These are phyloP conservation scores for Astreopora myriophthalma DNA, from an alignment of 64 coral and sea anemone species.

Conservation along the genomic window DNA sequence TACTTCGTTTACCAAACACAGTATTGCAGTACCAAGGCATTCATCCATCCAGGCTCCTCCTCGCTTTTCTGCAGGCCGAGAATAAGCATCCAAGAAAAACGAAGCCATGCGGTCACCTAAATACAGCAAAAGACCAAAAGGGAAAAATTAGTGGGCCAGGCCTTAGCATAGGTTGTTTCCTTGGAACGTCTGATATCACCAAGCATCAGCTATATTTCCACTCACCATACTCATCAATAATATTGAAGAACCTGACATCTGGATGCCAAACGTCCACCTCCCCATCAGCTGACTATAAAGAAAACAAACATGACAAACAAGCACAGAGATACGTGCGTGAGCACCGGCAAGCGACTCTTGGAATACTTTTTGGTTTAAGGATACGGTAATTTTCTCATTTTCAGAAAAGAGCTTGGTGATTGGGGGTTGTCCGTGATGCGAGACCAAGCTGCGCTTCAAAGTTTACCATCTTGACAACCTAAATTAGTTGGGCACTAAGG, in stretches of 20 bases:
- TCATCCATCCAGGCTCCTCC: constrained; percentile 92
- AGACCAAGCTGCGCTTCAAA: no score
- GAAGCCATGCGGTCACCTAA: constrained; percentile 63
- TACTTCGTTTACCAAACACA: background rate
- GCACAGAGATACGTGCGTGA: no score
- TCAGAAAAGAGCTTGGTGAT: no score
- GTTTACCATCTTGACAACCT: no score
- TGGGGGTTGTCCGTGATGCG: no score
- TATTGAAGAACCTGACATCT: constrained; percentile 85
- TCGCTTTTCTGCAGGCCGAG: constrained; percentile 77
- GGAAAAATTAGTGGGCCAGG: background rate
- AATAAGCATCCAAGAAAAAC: constrained; percentile 88
- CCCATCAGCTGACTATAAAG: constrained; percentile 66
- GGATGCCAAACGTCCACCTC: constrained; percentile 89
- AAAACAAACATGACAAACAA: background rate
- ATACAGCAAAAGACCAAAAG: background rate
- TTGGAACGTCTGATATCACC: no score
- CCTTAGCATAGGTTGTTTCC: no score
- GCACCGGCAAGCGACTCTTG: no score
- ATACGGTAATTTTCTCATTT: no score
- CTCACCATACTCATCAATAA: constrained; percentile 51
- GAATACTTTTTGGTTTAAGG: no score
- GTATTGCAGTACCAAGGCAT: constrained; percentile 61
- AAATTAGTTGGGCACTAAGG: no score
- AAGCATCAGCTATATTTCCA: no score